These are phyloP conservation scores for Dendrophyllia cribrosa DNA, from an alignment of 64 coral and sea anemone genomes.

Conservation along the genomic window DNA sequence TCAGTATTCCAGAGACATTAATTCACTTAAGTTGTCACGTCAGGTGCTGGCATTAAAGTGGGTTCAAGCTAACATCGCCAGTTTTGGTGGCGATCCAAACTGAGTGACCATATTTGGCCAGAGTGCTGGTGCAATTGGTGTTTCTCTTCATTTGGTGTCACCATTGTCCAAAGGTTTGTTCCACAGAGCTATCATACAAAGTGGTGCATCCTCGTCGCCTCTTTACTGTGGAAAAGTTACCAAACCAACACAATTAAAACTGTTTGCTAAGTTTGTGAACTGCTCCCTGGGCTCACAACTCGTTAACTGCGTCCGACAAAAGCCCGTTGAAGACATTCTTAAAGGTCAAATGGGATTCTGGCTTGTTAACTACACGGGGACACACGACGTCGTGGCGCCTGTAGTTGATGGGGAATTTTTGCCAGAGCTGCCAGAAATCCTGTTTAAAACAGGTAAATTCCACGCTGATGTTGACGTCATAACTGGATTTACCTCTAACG, in stretches of 20 bases:
- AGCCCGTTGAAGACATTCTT: background rate
- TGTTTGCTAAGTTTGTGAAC: background rate
- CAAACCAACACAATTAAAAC: background rate
- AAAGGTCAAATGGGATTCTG: background rate
- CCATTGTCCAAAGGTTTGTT: no score
- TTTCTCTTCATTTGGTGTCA: constrained; percentile 25
- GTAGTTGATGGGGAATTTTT: no score
- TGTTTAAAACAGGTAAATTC: background rate
- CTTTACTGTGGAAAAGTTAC: background rate
- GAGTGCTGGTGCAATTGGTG: constrained; percentile 34
- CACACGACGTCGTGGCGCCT: background rate
- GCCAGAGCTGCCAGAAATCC: background rate
- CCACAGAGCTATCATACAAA: no score
- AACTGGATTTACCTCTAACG: constrained; percentile 15
- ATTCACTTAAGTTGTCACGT: no score
- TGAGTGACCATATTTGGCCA: constrained; percentile 70
- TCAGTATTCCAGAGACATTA: no score
- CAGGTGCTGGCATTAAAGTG: no score
- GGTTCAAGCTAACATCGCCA: no score
- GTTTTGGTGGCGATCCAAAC: no score
- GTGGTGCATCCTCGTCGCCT: no score
- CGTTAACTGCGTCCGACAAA: background rate
- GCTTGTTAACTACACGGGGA: background rate
- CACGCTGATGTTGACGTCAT: background rate
- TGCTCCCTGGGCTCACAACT: background rate